phyloP scores from a whole-genome alignment of 2,888 invertebrate genomes.

The Lissocephala sabroskyi region DNA sequence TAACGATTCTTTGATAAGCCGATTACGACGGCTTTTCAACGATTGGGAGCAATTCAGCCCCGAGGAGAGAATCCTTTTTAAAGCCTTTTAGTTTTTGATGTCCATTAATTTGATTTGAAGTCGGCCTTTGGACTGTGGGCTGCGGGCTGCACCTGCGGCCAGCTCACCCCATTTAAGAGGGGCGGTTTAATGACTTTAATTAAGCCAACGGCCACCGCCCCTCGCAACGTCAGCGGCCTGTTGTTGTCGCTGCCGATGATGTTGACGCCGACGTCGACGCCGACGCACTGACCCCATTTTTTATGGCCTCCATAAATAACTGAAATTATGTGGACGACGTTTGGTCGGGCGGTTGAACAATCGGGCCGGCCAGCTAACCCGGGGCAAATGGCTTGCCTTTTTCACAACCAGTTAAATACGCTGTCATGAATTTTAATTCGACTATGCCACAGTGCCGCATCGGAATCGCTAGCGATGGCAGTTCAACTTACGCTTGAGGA shows the following conservation, averaged over 20 bases:
- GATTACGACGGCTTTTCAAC: constrained; percentile 27
- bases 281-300: constrained; percentile 57
- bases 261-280: constrained; percentile 16
- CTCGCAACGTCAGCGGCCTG: constrained; percentile 14
- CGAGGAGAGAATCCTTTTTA: too few species aligned
- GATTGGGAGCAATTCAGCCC: too few species aligned
- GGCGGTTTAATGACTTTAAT: constrained; percentile 54
- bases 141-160: too few species aligned
- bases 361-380: neutral
- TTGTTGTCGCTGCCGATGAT: too few species aligned
- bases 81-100: constrained; percentile 7
- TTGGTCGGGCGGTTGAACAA: constrained; percentile 10
- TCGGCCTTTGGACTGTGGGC: too few species aligned
- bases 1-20: constrained; percentile 55
- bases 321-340: constrained; percentile 56
- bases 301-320: constrained; percentile 57
- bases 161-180: too few species aligned
- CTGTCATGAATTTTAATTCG: constrained; percentile 62
- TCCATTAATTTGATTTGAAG: constrained; percentile 50
- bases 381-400: neutral
- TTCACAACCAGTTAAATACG: constrained; percentile 52
- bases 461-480: too few species aligned
- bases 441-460: too few species aligned
- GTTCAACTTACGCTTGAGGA: constrained; percentile 15
- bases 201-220: constrained; percentile 36